phyloP scores from a whole-genome alignment of 2,888 invertebrate species.

The Drosophila maculinotata region DNA sequence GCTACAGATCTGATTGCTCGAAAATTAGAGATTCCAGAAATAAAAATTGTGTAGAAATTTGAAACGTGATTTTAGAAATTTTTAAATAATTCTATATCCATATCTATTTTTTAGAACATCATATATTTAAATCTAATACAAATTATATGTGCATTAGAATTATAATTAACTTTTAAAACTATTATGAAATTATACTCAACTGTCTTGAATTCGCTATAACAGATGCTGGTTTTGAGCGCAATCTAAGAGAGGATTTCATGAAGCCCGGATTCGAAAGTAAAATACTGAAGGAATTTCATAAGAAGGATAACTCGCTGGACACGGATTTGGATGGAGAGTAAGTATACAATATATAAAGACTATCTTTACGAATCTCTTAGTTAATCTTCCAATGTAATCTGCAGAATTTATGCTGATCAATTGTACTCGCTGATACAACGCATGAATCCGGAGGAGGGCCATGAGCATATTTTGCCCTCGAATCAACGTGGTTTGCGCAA shows the following conservation, averaged over 20 bases:
- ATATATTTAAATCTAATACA: too few species aligned
- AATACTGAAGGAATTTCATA: conserved; percentile 80
- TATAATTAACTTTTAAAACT: too few species aligned
- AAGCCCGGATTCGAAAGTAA: conserved; percentile 86
- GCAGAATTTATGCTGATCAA: conserved; percentile 83
- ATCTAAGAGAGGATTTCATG: conserved; percentile 86
- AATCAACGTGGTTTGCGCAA: conserved; percentile 63
- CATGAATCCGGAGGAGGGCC: conserved; percentile 74
- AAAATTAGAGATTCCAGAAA: too few species aligned
- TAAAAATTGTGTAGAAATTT: too few species aligned
- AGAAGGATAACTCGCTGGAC: conserved; percentile 84
- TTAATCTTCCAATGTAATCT: neutral
- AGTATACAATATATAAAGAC: conserved; percentile 23
- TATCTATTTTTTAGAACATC: too few species aligned
- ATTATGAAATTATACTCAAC: too few species aligned
- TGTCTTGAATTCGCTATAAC: neutral
- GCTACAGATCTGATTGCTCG: too few species aligned
- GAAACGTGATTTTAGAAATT: too few species aligned
- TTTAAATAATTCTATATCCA: too few species aligned
- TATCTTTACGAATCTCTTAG: too few species aligned
- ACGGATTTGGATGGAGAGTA: conserved; percentile 87
- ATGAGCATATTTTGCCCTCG: conserved; percentile 78
- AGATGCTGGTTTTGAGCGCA: conserved; percentile 78
- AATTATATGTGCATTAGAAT: too few species aligned
- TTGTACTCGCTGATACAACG: conserved; percentile 83